Evolutionary conservation across 2,113 vertebrate species (phyloP).

Genomic region (Microtus pennsylvanicus): DNA sequence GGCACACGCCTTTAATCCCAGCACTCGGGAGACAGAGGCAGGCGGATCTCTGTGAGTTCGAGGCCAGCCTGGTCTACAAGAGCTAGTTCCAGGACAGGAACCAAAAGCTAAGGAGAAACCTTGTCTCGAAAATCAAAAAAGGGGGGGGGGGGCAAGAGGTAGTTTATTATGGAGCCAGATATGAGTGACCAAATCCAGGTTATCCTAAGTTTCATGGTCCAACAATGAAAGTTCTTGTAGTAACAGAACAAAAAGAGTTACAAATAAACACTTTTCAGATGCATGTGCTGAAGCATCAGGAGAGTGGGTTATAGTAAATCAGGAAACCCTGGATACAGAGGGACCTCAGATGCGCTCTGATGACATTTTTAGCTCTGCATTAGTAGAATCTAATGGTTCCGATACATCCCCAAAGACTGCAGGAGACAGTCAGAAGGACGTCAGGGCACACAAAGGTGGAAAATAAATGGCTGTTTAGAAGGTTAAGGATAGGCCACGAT

Average conservation of each 20-base stretch:
- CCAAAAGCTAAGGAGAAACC: no score
- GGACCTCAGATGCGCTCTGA: not conserved
- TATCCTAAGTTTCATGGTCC: not conserved
- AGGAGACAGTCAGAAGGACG: not conserved
- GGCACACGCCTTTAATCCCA: no score
- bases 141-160: no score
- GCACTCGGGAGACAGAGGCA: no score
- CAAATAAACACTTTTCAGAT: not conserved
- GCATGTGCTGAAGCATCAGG: not conserved
- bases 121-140: no score
- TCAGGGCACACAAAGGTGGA: no score
- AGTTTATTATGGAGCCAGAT: not conserved
- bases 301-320: not conserved
- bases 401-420: not conserved
- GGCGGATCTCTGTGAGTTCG: no score
- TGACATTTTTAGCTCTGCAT: not conserved
- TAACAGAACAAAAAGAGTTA: not conserved
- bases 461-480: no score
- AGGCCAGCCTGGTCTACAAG: no score
- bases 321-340: not conserved
- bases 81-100: no score
- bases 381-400: not conserved
- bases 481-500: not conserved
- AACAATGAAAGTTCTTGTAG: not conserved
- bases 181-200: not conserved